Conservation (phyloP, 2,888 invertebrate genomes). For the Dryococelus australis region DNA sequence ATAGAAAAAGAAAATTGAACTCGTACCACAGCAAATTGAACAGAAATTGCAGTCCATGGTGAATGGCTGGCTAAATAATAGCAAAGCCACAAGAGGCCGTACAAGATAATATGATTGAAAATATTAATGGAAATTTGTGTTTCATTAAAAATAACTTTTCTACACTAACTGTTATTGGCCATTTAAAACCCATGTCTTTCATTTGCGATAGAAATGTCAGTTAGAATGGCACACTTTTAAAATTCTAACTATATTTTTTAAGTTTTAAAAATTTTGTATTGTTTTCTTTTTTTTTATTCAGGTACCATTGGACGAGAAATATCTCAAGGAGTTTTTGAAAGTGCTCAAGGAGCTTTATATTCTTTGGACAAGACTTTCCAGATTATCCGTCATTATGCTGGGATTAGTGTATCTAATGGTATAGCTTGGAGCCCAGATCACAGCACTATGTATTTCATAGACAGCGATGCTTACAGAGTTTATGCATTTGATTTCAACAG, state of each 20-base stretch:
- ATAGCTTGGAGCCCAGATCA: slow-evolving; percentile 75
- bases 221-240: too few relatives aligned
- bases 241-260: not conserved
- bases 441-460: slow-evolving; percentile 77
- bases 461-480: slow-evolving; percentile 72
- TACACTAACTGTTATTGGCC: too few relatives aligned
- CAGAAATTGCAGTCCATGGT: too few relatives aligned
- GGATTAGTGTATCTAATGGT: slow-evolving; percentile 77
- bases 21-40: too few relatives aligned
- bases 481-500: slow-evolving; percentile 77
- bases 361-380: not conserved
- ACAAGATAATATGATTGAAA: too few relatives aligned
- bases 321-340: not conserved
- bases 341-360: not conserved
- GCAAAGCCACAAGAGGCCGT: too few relatives aligned
- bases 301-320: not conserved
- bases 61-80: too few relatives aligned
- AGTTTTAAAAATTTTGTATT: not conserved
- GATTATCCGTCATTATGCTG: not conserved
- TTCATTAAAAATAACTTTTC: too few relatives aligned
- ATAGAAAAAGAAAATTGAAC: too few relatives aligned
- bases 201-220: too few relatives aligned
- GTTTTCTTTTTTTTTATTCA: not conserved
- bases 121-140: too few relatives aligned
- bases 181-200: too few relatives aligned